A percentile compares a stretch with the other conserved stretches of the same genome.
phyloP scores from a whole-genome alignment of 2,113 vertebrate genomes.

The Morphnarchus princeps region DNA sequence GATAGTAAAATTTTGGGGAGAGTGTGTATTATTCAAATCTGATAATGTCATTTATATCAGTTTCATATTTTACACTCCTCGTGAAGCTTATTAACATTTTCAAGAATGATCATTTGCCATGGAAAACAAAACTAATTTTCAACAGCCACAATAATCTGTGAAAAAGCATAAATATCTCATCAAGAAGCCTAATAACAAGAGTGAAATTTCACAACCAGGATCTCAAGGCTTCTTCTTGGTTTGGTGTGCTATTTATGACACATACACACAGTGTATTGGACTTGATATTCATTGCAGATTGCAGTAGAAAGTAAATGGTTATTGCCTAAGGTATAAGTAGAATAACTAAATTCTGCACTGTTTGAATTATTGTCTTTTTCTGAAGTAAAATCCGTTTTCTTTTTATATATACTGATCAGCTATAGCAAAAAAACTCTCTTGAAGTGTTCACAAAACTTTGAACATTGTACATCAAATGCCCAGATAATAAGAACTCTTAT shows the following conservation, averaged over 20 bases:
- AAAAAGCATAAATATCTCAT: not conserved
- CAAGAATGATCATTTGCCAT: not conserved
- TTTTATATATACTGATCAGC: not conserved
- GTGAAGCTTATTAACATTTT: not conserved
- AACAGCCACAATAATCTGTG: not conserved
- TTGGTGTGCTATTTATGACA: not conserved
- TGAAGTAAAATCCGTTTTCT: not conserved
- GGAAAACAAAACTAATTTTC: not conserved
- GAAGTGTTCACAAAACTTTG: not conserved
- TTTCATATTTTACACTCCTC: not conserved
- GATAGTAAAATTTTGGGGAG: not conserved
- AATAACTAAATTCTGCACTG: not conserved
- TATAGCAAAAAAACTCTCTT: not conserved
- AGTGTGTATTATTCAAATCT: not conserved
- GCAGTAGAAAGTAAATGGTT: not conserved
- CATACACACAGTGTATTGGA: not conserved
- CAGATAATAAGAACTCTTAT: not conserved
- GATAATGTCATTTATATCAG: accelerated
- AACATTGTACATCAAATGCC: not conserved
- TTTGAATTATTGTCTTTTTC: not conserved
- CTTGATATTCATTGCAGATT: not conserved
- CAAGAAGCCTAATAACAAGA: not conserved
- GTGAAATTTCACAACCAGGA: not conserved
- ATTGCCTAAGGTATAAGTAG: not conserved
- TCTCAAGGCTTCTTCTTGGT: not conserved